phyloP scores from a whole-genome alignment of 2,113 vertebrate species.

The Podilymbus podiceps region DNA sequence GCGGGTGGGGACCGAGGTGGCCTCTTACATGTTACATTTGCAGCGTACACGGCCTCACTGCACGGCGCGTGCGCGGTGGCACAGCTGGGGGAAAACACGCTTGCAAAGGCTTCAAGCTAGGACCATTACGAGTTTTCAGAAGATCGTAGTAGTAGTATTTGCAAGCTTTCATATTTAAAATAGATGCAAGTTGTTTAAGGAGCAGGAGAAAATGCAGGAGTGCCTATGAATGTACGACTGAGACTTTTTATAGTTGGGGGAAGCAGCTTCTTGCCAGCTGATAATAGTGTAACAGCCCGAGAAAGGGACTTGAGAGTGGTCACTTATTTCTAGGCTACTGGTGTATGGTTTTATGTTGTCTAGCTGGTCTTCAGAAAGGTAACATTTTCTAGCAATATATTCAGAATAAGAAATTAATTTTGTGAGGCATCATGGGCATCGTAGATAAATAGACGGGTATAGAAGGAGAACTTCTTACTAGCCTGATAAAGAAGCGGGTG shows the following conservation, averaged over 20 bases:
- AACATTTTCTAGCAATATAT: background rate
- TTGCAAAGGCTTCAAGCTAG: background rate
- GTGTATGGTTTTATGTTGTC: background rate
- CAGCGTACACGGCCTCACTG: fast-evolving
- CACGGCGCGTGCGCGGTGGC: fast-evolving
- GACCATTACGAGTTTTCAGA: background rate
- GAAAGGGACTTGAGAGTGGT: background rate
- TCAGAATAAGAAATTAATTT: background rate
- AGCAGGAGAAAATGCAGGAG: background rate
- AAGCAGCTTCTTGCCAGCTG: background rate
- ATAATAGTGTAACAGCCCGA: background rate
- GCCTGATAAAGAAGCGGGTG: background rate
- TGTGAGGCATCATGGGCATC: background rate
- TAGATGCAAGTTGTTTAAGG: background rate
- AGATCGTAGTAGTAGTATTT: background rate
- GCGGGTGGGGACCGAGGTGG: background rate
- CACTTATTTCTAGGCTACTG: fast-evolving
- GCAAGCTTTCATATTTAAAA: background rate
- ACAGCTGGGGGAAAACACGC: background rate
- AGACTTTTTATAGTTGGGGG: background rate
- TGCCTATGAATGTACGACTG: background rate
- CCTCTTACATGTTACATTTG: background rate
- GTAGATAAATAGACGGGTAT: background rate
- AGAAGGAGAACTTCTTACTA: background rate
- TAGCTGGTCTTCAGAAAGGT: background rate